Evolutionary conservation across 2,888 invertebrate species (phyloP).

Genomic region (Clistopyga incitator): DNA sequence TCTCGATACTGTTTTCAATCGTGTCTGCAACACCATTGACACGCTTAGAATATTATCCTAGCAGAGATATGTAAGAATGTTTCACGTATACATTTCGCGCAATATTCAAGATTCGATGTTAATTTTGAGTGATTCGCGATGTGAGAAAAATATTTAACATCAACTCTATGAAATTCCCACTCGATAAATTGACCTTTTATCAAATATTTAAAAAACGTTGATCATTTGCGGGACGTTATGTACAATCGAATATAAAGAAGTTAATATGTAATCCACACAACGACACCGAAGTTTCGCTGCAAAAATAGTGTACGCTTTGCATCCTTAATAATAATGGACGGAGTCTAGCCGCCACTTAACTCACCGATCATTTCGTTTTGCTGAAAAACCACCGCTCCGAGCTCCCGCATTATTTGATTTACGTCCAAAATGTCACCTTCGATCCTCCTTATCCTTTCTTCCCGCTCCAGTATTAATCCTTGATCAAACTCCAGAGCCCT

Average conservation of each 20-base stretch:
- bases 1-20: slow-evolving; percentile 93
- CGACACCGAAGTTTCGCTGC: too few relatives aligned
- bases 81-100: too few relatives aligned
- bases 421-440: slow-evolving; percentile 94
- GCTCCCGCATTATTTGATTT: slow-evolving; percentile 92
- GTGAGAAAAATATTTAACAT: too few relatives aligned
- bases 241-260: too few relatives aligned
- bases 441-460: slow-evolving; percentile 91
- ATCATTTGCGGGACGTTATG: too few relatives aligned
- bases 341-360: slow-evolving; percentile 73
- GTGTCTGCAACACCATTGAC: slow-evolving; percentile 87
- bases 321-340: slow-evolving; percentile 11
- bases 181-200: too few relatives aligned
- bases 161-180: too few relatives aligned
- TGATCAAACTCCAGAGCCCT: slow-evolving; percentile 91
- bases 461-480: slow-evolving; percentile 92
- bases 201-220: too few relatives aligned
- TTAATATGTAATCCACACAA: too few relatives aligned
- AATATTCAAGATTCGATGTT: too few relatives aligned
- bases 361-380: slow-evolving; percentile 91
- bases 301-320: too few relatives aligned
- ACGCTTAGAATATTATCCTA: slow-evolving; percentile 64
- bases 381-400: slow-evolving; percentile 89
- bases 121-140: too few relatives aligned
- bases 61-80: slow-evolving; percentile 72